Conservation (phyloP, 2,113 vertebrate species). For the Anser brachyrhynchus region DNA sequence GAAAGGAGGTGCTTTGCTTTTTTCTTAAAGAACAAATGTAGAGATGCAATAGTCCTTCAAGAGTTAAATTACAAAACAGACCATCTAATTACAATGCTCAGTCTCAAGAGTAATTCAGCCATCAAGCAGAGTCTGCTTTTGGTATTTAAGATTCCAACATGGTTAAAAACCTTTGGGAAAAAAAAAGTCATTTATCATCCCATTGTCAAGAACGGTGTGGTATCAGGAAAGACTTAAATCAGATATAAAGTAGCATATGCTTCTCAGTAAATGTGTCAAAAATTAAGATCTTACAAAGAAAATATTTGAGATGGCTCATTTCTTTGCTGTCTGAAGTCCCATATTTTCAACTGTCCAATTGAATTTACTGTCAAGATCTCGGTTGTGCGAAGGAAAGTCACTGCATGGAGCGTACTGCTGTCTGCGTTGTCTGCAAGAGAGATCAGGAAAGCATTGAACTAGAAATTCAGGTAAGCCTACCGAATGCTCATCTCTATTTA, state of each 20-base stretch:
- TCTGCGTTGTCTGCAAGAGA: constrained; percentile 90
- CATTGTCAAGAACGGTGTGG: not conserved
- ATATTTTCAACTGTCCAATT: constrained; percentile 96
- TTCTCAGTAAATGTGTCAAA: not conserved
- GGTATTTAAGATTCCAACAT: not conserved
- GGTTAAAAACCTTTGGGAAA: not conserved
- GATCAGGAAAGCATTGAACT: not conserved
- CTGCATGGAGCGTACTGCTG: constrained; percentile 94
- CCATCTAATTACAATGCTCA: not conserved
- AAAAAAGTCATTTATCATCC: not conserved
- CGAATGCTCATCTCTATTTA: not conserved
- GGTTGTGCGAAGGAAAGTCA: constrained; percentile 90
- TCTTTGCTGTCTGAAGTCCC: constrained; percentile 93
- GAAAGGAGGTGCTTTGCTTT: not conserved
- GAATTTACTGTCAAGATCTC: constrained; percentile 97
- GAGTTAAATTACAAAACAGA: not conserved
- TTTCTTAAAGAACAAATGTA: not conserved
- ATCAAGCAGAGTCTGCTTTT: not conserved
- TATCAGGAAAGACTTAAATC: not conserved
- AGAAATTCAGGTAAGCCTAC: not conserved
- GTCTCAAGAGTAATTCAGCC: not conserved
- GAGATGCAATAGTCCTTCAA: not conserved
- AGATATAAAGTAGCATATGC: not conserved
- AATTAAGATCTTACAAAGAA: constrained; percentile 84
- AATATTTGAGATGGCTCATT: constrained; percentile 92